A percentile compares a stretch with the other conserved stretches of the same genome.
These are phyloP conservation scores for Scolopax bukidnonensis DNA, from an alignment of 2,797 vertebrate genomes.

Conservation along the genomic window DNA sequence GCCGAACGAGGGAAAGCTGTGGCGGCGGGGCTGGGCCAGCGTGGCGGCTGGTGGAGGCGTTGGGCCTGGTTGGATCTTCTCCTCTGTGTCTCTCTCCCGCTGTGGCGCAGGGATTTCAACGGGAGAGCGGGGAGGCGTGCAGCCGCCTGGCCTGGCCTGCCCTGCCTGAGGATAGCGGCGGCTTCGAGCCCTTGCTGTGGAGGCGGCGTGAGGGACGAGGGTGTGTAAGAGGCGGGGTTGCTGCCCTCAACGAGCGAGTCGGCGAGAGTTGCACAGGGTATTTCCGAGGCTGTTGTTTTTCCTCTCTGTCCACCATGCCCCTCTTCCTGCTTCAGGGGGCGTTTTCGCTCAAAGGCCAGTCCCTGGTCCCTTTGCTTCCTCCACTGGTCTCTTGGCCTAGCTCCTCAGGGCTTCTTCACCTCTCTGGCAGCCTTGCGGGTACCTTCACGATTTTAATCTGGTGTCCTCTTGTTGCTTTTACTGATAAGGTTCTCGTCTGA, in stretches of 20 bases:
- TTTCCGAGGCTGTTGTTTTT: rapidly evolving
- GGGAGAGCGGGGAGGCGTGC: background rate
- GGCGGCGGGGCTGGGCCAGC: rapidly evolving
- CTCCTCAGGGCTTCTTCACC: rapidly evolving
- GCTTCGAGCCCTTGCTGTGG: background rate
- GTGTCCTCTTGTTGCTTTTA: background rate
- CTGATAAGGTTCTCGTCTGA: rapidly evolving
- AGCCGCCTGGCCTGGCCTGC: background rate
- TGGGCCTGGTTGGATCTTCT: rapidly evolving
- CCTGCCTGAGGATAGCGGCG: rapidly evolving
- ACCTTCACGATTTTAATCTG: rapidly evolving
- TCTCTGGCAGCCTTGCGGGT: rapidly evolving
- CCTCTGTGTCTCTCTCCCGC: rapidly evolving
- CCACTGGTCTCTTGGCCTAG: rapidly evolving
- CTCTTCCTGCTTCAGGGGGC: rapidly evolving
- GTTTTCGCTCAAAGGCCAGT: rapidly evolving
- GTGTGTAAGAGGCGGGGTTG: background rate
- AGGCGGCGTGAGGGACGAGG: background rate
- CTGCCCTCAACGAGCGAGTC: background rate
- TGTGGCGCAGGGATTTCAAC: background rate
- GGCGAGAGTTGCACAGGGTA: background rate
- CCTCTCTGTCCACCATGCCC: rapidly evolving
- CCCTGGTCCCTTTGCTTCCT: rapidly evolving
- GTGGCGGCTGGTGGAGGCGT: background rate
- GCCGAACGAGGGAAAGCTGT: background rate